Evolutionary conservation across 2,113 vertebrate species (phyloP), one percentile per base, ranked within the genome.

Genomic region (Vidua macroura): DNA sequence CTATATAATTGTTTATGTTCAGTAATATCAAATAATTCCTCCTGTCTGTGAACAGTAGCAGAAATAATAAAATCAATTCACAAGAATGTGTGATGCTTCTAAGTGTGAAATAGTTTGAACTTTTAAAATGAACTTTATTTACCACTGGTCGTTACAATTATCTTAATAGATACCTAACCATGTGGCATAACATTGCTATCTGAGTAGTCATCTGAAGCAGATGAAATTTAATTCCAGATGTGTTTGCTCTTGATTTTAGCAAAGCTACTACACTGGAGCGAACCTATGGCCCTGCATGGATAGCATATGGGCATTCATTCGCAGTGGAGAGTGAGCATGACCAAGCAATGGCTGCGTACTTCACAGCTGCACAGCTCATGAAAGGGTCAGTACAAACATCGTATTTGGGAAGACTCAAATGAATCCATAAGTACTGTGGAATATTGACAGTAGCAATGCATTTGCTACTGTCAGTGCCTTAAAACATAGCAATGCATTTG

Each of bases 281-380:
- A 88, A 99, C 99, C 33, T 99, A 99, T 0, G 99, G 99, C 4
- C 99, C 99, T 8, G 99, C 99, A 0, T 99, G 99, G 99, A 99
- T 99, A n/a, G 99, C 99, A 1, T 99, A 99, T 5, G 99, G 99
- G 8, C 99, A 99, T 87, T 99, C 99, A 0, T 99, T 99, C 78
- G 99, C 99, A 3, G 99, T 99, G 58, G 99, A 99, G 97, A 99
- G 99, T 21, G 99, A 99, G 59, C 99, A 99, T 5, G 99, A 99
- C 95, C 99, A 99, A 70, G 99, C 99, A 8, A 99, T 99, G 99
- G 99, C 99, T 41, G 99, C 99, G 0, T 99, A 99, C 90, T 99
- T 99, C 96, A 99, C 99, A 35, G 99, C 99, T 35, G 99, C 99
- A 4, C 99, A 99, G 97, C 98, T 99, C 64, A 99, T 99, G 99